Percentiles rank a stretch among this genome's conserved stretches.
phyloP scores from a whole-genome alignment of 1,140 invertebrate genomes.

The Caenorhabditis inopinata region DNA sequence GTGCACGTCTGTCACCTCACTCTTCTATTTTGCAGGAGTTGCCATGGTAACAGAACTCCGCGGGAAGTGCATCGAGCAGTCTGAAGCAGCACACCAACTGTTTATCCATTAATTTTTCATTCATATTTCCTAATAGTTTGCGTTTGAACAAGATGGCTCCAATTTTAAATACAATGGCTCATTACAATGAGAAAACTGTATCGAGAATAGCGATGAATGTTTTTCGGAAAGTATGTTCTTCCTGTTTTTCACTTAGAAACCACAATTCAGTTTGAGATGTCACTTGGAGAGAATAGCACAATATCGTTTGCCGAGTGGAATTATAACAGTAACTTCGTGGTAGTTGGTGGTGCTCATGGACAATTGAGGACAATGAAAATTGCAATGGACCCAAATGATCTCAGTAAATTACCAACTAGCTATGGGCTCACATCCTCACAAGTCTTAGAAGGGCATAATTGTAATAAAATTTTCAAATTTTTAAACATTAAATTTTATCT shows the following conservation, averaged over 20 bases:
- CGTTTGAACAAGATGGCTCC: background rate
- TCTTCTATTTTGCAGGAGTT: too few relatives aligned
- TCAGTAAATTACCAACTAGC: background rate
- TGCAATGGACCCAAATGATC: background rate
- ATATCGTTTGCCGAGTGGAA: constrained; percentile 29
- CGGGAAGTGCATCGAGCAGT: too few relatives aligned
- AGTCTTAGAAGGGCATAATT: background rate
- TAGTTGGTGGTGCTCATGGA: background rate
- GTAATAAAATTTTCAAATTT: background rate
- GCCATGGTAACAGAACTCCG: too few relatives aligned
- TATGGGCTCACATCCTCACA: too few relatives aligned
- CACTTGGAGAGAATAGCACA: background rate
- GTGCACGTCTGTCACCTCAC: too few relatives aligned
- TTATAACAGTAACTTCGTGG: background rate
- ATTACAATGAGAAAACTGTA: background rate
- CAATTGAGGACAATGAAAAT: background rate
- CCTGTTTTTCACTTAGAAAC: too few relatives aligned
- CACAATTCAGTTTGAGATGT: background rate
- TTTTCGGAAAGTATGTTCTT: background rate
- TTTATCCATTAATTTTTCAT: too few relatives aligned
- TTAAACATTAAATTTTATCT: background rate
- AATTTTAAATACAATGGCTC: background rate
- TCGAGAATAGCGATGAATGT: background rate
- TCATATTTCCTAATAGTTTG: too few relatives aligned
- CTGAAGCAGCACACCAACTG: too few relatives aligned